A percentile compares a stretch with the other conserved stretches of the same genome.
phyloP scores from a whole-genome alignment of 2,888 invertebrate genomes.

The Rotaria socialis region DNA sequence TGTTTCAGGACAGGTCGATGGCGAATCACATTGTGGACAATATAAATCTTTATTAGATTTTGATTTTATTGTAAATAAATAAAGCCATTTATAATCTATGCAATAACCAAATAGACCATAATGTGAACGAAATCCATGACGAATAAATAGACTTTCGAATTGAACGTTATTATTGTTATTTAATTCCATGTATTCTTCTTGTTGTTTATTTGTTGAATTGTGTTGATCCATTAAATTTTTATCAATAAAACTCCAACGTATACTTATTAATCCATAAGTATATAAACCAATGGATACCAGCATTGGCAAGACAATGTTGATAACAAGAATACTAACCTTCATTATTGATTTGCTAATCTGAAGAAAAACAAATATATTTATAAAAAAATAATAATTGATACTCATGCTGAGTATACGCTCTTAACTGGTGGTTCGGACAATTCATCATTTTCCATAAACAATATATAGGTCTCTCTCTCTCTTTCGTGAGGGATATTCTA shows the following conservation, averaged over 20 bases:
- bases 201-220: neutral
- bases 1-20: neutral
- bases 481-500: neutral
- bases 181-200: neutral
- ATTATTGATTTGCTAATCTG: neutral
- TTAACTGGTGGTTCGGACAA: neutral
- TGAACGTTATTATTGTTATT: neutral
- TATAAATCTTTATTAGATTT: neutral
- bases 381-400: neutral
- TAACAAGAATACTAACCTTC: neutral
- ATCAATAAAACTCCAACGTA: neutral
- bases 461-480: neutral
- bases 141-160: neutral
- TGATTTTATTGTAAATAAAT: neutral
- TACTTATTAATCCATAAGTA: neutral
- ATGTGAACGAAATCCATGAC: slow-evolving; percentile 8
- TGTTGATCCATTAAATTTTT: neutral
- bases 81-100: neutral
- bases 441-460: neutral
- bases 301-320: neutral
- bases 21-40: neutral
- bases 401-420: neutral
- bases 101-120: slow-evolving; percentile 29
- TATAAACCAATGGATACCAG: neutral
- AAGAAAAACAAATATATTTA: neutral